Base-by-base conservation (phyloP, 2,113 vertebrate species). In the Lepus americanus region DNA sequence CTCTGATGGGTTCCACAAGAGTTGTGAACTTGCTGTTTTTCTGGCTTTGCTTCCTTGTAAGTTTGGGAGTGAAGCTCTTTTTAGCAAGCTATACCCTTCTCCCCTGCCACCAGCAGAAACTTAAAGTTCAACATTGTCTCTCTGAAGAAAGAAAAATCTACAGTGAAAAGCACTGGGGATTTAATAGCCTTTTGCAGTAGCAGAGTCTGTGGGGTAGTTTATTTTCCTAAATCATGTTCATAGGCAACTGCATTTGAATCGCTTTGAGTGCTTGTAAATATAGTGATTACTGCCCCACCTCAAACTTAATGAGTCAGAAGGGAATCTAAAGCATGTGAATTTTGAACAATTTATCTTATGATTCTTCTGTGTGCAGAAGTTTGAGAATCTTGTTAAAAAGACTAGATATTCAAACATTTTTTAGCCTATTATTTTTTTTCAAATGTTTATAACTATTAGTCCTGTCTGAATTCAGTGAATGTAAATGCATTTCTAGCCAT, bases 101-200 rank as follows among this genome's bases (percentile, higher is more conserved):
- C 14, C 4, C 78, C 36, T 70, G 80, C 7, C 19, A 13, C 39
- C 31, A 87, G 31, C 1, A 96, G 61, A 79, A 87, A 53, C 19
- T 19, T 44, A 61, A 66, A 86, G 17, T 92, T 95, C 22, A 82
- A 73, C 73, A 84, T 49, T 89, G 4, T 44, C 19, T 76, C 44
- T 90, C 69, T 64, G 27, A 95, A 87, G 36, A 49, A 92, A 89
- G 23, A 83, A 23, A 83, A 33, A 67, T 61, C 63, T 44, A 74
- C 19, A 49, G 31, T 51, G 19, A 87, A 76, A 76, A 12, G 36
- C 31, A 61, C 8, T 76, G 69, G 87, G 59, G 36, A 91, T 87
- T 81, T 80, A 74, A 81, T 72, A 61, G 10, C 6, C 31, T 44
- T 92, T 83, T 39, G 1, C 27, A 89, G 33, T 74, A 59, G 67